Base-by-base conservation (phyloP, 2,797 vertebrate species). In the Acanthurus leucopareius region DNA sequence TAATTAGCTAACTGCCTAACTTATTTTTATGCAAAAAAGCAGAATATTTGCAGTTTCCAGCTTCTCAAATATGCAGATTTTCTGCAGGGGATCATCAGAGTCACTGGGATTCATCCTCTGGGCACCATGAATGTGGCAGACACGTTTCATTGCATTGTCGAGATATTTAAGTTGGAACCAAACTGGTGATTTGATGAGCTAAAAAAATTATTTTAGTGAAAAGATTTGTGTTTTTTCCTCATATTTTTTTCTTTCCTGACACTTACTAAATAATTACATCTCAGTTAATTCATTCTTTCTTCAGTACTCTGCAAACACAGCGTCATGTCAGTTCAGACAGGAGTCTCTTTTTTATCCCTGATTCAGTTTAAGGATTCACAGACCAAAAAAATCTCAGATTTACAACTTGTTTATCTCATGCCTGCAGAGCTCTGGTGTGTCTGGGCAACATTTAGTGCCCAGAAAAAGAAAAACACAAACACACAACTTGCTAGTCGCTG, bases 401-500 rank as follows among this genome's bases (percentile, higher is more conserved):
- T 56, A 47, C 3, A 52, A 56, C 35, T 17, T 66, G 56, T 69
- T 68, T 77, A 48, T 69, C 53, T 54, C 11, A 1, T 28, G 45
- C 68, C 74, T 75, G 32, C 58, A 42, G 44, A 48, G 42, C 35
- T 58, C 8, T 53, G 59, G 47, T 51, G 42, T 42, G 35, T 62
- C 48, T 1, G 20, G 15, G 44, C 28, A 40, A 68, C 57, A n/a
- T 19, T 56, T 25, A 38, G 19, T 49, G 49, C n/a, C 32, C 25
- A 61, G 53, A 69, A 19, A 19, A 28, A 59, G 45, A 51, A 49
- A 62, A 53, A 79, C 57, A 63, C 65, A 69, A 69, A 69, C 58
- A 69, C 54, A 56, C 49, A 73, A 20, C 38, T 19, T 45, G 47
- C 49, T 69, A 19, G 38, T 3, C 25, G 48, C 57, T 28, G 68